phyloP scores from a whole-genome alignment of 2,113 vertebrate species.

The Coracopsis vasa region DNA sequence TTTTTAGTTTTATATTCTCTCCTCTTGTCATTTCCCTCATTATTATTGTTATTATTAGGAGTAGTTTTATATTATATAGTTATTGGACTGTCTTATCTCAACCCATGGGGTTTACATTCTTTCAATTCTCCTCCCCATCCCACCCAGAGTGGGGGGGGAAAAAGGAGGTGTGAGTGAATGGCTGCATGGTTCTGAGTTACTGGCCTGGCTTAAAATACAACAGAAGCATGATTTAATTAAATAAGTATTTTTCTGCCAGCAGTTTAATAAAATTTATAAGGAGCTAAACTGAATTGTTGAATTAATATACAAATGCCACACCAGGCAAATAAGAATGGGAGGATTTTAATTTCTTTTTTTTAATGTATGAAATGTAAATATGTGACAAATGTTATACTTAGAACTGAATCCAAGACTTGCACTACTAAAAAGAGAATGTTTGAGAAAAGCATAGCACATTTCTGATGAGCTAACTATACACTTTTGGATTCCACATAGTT shows the following conservation, averaged over 20 bases:
- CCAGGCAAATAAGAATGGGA: not conserved
- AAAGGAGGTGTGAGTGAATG: not conserved
- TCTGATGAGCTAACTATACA: not conserved
- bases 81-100: not conserved
- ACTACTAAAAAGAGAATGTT: not conserved
- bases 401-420: not conserved
- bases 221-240: not conserved
- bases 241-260: not conserved
- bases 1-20: not conserved
- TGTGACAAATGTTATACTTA: not conserved
- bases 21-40: not conserved
- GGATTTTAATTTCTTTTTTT: not conserved
- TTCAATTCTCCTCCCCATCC: not conserved
- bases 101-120: not conserved
- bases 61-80: not conserved
- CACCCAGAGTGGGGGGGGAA: not conserved
- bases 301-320: not conserved
- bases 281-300: not conserved
- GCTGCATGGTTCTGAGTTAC: not conserved
- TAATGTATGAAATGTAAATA: not conserved
- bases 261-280: not conserved
- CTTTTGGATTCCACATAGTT: not conserved
- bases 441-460: not conserved
- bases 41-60: not conserved
- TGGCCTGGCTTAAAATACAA: not conserved